Evolutionary conservation across 2,888 invertebrate species (phyloP), one percentile per base, ranked within the genome.

Genomic region (Timandra comae): DNA sequence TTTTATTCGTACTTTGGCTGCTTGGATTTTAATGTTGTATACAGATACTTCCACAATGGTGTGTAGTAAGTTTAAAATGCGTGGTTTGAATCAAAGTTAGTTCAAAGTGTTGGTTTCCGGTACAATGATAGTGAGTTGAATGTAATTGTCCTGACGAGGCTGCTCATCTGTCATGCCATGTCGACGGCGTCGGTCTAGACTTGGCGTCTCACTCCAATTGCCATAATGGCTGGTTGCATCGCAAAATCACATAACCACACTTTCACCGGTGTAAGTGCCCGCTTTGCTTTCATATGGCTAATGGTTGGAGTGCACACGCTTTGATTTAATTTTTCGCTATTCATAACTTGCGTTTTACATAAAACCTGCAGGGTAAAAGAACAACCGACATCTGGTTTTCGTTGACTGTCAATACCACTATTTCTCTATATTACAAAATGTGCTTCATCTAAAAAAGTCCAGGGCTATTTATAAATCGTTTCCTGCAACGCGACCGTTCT

Each of bases 151-250:
- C 29, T 34, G 35, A 33, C 38, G 19, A 38, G 41, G 36, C 43
- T 40, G 38, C 35, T 31, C 35, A 40, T 49, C 51, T 33, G 46
- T 41, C 43, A 40, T 13, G 27, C 37, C 22, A 33, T 27, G 34
- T 36, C 33, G 37, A 5, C 16, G 16, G 16, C 40, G 28, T 33
- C 27, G 33, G 57, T 60, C 54, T 48, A 39, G 61, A 52, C 58
- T 44, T 41, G 47, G 42, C 63, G 73, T 72, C 70, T 69, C 72
- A 78, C 67, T 78, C 76, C 65, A 73, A 67, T 78, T 78, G 63
- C 65, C 52, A 55, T 70, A 66, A 69, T 66, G 49, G 57, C 47
- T 50, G 56, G 65, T 65, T 67, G 68, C 70, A 72, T 75, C 73
- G 67, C 68, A 46, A 62, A 72, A 69, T 74, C 67, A 76, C 63